phyloP scores from a whole-genome alignment of 2,888 invertebrate species.

The Timema cristinae region DNA sequence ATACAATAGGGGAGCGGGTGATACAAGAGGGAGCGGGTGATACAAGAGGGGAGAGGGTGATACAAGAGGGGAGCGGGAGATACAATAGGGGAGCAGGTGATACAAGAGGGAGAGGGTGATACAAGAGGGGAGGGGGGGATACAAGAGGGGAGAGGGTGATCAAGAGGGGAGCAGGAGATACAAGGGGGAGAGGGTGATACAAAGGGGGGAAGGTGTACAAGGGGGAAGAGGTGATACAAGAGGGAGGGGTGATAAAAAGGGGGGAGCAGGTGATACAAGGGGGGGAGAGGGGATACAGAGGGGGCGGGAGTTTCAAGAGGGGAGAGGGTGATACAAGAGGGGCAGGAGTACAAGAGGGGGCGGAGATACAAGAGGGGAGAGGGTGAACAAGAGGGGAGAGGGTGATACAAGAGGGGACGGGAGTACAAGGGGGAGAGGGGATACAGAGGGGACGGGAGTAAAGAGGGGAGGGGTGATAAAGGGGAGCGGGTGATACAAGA shows the following conservation, averaged over 20 bases:
- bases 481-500: no score
- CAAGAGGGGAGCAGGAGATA: no score
- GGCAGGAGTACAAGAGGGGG: neutral
- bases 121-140: neutral
- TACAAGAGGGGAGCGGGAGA: neutral
- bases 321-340: neutral
- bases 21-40: no score
- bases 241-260: slow-evolving; percentile 3
- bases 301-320: neutral
- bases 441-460: slow-evolving; percentile 8
- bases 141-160: neutral
- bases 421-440: neutral
- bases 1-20: no score
- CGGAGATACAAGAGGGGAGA: neutral
- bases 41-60: neutral
- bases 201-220: neutral
- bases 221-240: slow-evolving; percentile 8
- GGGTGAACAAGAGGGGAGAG: neutral
- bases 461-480: no score
- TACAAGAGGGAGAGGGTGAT: no score
- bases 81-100: no score
- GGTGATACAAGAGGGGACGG: neutral
- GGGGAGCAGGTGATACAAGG: neutral
- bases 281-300: slow-evolving; percentile 21
- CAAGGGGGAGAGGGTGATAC: slow-evolving; percentile 5